Base-by-base conservation (phyloP, 2,113 vertebrate genomes). In the Onychostoma macrolepis region DNA sequence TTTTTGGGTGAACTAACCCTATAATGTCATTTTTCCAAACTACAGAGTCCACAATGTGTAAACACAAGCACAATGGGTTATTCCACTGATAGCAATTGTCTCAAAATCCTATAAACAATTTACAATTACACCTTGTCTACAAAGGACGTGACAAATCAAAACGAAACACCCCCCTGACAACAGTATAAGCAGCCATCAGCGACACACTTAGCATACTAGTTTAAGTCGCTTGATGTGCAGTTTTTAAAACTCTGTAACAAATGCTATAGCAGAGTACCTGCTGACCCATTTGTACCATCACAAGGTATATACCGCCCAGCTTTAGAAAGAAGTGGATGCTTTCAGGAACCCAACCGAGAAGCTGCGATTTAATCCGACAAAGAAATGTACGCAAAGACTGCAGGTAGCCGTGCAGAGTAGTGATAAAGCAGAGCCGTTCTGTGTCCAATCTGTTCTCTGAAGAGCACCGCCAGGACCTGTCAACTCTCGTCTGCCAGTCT, bases 401-500 rank as follows among this genome's bases (percentile, higher is more conserved):
- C 56, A 80, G 72, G 30, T 80, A 45, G 74, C n/a, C 28, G 28
- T 69, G 43, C 77, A 19, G 71, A 41, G 84, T 13, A 48, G 56
- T 1, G 75, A 67, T 76, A 19, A 75, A 56, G 78, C 56, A 77
- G 63, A 83, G 88, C 50, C 71, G 33, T 79, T 85, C 81, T 87
- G 75, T 83, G 76, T 65, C 65, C 67, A 77, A 75, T 50, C 61
- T 69, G 81, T 77, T 69, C 86, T 85, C 86, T 11, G 83, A 83
- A 85, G 84, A 87, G 67, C 83, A 11, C 43, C 26, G 71, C 43
- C 11, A 71, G 67, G 41, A 38, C 58, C 78, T 87, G 83, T 89
- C 77, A 85, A 33, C 77, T 85, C 83, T 26, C 48, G 30, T 87
- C 83, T 56, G 72, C 81, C 83, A 33, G 56, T 83, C 61, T 61